Evolutionary conservation across 2,797 vertebrate genomes (phyloP).

Genomic region (Parambassis ranga): DNA sequence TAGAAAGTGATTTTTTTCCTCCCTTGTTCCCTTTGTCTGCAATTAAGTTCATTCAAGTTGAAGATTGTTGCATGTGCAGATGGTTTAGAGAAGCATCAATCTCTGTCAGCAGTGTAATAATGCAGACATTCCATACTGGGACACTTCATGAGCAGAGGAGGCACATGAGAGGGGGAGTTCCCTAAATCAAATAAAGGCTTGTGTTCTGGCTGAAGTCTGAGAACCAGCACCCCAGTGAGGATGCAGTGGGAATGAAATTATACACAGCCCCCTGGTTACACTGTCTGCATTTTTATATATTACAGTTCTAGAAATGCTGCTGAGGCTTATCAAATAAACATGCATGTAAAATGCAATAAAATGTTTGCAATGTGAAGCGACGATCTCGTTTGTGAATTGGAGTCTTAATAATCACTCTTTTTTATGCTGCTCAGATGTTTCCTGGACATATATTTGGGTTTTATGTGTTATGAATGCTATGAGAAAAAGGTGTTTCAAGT

Average conservation of each 20-base stretch:
- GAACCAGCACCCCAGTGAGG: conserved; percentile 78
- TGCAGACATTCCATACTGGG: conserved; percentile 78
- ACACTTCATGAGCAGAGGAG: conserved; percentile 71
- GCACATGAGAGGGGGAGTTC: conserved; percentile 63
- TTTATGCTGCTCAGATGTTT: neutral
- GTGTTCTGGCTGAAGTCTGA: conserved; percentile 69
- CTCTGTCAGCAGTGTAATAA: conserved; percentile 78
- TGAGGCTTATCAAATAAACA: conserved; percentile 60
- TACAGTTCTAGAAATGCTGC: conserved; percentile 64
- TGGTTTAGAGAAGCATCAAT: conserved; percentile 74
- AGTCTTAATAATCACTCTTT: neutral
- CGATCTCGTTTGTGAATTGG: conserved; percentile 1
- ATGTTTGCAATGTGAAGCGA: conserved; percentile 29
- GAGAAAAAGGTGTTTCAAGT: neutral
- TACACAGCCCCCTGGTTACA: conserved; percentile 60
- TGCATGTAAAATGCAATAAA: conserved; percentile 58
- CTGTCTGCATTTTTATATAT: conserved; percentile 77
- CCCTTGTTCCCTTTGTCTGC: conserved; percentile 17
- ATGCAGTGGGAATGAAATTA: conserved; percentile 81
- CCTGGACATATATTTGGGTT: neutral
- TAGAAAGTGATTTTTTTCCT: conserved; percentile 1
- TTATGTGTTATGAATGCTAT: neutral
- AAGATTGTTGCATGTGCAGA: conserved; percentile 72
- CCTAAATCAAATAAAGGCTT: conserved; percentile 80
- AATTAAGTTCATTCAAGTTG: conserved; percentile 62